A percentile compares a stretch with the other conserved stretches of the same genome.
Conservation (phyloP, 2,113 vertebrate species). For the Pundamilia nyererei region DNA sequence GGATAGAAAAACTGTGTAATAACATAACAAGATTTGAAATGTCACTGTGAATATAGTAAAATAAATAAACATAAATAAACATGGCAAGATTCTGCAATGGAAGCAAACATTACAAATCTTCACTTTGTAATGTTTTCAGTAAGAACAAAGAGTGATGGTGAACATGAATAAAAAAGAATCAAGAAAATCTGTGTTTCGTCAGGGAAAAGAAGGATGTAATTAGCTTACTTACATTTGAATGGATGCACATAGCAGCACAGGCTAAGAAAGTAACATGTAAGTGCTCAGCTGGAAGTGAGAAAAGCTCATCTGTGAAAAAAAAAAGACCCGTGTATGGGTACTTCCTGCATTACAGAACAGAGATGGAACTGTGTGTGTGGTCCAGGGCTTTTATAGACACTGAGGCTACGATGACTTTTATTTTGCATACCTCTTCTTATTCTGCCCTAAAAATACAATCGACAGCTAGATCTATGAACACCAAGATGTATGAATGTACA, state of each 20-base stretch:
- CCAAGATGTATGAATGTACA: background rate
- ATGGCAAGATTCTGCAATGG: rapidly evolving
- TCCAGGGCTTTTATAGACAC: background rate
- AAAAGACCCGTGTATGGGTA: background rate
- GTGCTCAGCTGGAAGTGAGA: background rate
- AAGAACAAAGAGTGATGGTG: background rate
- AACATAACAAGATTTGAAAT: background rate
- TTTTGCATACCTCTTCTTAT: background rate
- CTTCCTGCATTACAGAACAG: background rate
- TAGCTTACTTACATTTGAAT: background rate
- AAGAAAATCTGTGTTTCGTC: rapidly evolving
- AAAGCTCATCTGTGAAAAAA: background rate
- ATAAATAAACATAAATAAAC: background rate
- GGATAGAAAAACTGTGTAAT: background rate
- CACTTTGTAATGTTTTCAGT: rapidly evolving
- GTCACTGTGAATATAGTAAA: background rate
- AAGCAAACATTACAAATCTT: background rate
- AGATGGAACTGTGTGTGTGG: background rate
- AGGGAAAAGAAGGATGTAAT: background rate
- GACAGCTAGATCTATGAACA: background rate
- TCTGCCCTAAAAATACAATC: background rate
- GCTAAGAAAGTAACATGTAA: background rate
- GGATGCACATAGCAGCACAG: background rate
- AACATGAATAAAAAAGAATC: background rate
- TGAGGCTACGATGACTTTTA: background rate